phyloP scores from a whole-genome alignment of 2,113 vertebrate genomes.

The Dunckerocampus dactyliophorus region DNA sequence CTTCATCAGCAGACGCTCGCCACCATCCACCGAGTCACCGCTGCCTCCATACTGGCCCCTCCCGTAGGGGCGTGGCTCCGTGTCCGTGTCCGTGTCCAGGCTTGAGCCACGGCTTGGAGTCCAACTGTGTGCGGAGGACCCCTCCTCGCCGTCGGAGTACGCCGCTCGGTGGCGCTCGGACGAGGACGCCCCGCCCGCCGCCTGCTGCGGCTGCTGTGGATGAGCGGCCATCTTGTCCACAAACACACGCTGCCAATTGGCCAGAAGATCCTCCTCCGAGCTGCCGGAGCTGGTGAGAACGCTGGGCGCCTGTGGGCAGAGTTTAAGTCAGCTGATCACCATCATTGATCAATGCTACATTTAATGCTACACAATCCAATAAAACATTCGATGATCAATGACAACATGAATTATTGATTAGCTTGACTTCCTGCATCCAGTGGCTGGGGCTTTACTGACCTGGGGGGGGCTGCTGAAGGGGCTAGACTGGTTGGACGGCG shows the following conservation, averaged over 20 bases:
- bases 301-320: slow-evolving; percentile 68
- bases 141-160: slow-evolving; percentile 81
- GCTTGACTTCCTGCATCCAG: too few species aligned
- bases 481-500: slow-evolving; percentile 81
- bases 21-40: slow-evolving; percentile 52
- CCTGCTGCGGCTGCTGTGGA: slow-evolving; percentile 74
- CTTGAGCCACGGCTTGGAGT: slow-evolving; percentile 81
- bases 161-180: slow-evolving; percentile 15
- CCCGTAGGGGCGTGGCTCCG: slow-evolving; percentile 56
- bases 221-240: slow-evolving; percentile 86
- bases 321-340: not conserved
- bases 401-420: too few species aligned
- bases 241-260: slow-evolving; percentile 94
- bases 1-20: slow-evolving; percentile 70
- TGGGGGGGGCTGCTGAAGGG: slow-evolving; percentile 77
- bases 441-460: slow-evolving; percentile 28
- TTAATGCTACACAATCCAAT: not conserved
- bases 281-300: slow-evolving; percentile 79
- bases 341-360: not conserved
- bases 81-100: slow-evolving; percentile 77
- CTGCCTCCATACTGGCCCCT: slow-evolving; percentile 70
- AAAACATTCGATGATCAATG: too few species aligned
- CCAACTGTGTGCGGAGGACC: slow-evolving; percentile 78
- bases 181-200: slow-evolving; percentile 25
- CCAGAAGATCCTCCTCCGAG: slow-evolving; percentile 90